A percentile compares a stretch with the other conserved stretches of the same genome.
Evolutionary conservation across 2,888 invertebrate genomes (phyloP).

Genomic region (Spisula solida): DNA sequence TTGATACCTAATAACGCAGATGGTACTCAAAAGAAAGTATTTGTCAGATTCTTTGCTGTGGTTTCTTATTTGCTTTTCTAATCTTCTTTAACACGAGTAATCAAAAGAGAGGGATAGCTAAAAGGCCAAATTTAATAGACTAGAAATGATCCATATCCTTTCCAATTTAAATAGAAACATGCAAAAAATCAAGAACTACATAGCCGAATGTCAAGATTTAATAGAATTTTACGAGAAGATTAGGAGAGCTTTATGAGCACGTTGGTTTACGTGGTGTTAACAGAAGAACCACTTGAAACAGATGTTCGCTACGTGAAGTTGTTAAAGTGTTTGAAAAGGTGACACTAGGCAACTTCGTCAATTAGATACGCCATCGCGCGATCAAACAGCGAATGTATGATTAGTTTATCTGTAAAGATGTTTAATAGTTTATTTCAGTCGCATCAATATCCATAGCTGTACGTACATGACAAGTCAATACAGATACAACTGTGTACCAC

Average conservation of each 20-base stretch:
- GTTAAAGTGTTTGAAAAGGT: conserved; percentile 30
- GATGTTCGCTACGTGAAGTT: conserved; percentile 29
- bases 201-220: conserved; percentile 6
- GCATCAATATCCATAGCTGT: too few species aligned
- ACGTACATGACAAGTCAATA: too few species aligned
- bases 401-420: conserved; percentile 1
- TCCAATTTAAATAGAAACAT: conserved; percentile 21
- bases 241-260: conserved; percentile 16
- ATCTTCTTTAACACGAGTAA: conserved; percentile 18
- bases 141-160: conserved; percentile 17
- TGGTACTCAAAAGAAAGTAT: conserved; percentile 27
- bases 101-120: conserved; percentile 40
- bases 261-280: not conserved
- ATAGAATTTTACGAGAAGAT: conserved; percentile 31
- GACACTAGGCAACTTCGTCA: conserved; percentile 37
- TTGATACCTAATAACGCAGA: conserved; percentile 24
- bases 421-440: too few species aligned
- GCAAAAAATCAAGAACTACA: conserved; percentile 34
- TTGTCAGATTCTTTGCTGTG: conserved; percentile 36
- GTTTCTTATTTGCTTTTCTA: conserved; percentile 28
- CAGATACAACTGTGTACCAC: too few species aligned
- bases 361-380: conserved; percentile 20
- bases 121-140: conserved; percentile 1
- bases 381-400: conserved; percentile 27
- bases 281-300: conserved; percentile 28